These are phyloP conservation scores for Larimichthys polyactis DNA, from an alignment of 2,113 vertebrate genomes.

Conservation along the genomic window DNA sequence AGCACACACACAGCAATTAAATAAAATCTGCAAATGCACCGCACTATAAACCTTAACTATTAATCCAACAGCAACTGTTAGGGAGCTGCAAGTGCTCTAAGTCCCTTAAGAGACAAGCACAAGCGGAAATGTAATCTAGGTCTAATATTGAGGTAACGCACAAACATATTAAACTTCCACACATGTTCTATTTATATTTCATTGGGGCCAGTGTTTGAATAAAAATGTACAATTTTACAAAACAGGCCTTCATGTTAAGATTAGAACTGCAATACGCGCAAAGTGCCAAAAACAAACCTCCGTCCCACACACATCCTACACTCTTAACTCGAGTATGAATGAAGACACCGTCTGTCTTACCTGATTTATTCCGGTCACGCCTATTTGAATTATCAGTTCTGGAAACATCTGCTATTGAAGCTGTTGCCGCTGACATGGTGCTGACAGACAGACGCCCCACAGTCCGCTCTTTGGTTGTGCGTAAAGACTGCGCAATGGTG, in stretches of 20 bases:
- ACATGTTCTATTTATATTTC: background rate
- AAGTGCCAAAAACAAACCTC: slow-evolving; percentile 13
- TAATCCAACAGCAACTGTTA: slow-evolving; percentile 8
- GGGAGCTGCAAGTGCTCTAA: slow-evolving; percentile 8
- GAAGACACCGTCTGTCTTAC: slow-evolving; percentile 71
- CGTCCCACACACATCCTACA: background rate
- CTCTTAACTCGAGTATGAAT: background rate
- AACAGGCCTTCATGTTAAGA: background rate
- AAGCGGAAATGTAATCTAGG: background rate
- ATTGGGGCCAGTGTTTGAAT: background rate
- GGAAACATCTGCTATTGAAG: slow-evolving; percentile 75
- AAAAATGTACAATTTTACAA: background rate
- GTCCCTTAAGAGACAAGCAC: background rate
- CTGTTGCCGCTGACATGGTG: slow-evolving; percentile 82
- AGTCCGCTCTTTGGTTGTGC: slow-evolving; percentile 33
- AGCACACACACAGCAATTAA: background rate
- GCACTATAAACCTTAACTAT: background rate
- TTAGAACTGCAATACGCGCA: background rate
- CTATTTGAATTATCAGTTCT: slow-evolving; percentile 48
- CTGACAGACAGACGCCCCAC: slow-evolving; percentile 6
- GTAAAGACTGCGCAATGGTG: slow-evolving; percentile 52
- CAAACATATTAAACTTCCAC: background rate
- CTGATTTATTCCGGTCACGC: slow-evolving; percentile 72
- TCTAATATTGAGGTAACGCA: background rate
- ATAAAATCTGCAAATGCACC: background rate